Conservation (phyloP, 2,888 invertebrate genomes). For the Pseudoips prasinana region DNA sequence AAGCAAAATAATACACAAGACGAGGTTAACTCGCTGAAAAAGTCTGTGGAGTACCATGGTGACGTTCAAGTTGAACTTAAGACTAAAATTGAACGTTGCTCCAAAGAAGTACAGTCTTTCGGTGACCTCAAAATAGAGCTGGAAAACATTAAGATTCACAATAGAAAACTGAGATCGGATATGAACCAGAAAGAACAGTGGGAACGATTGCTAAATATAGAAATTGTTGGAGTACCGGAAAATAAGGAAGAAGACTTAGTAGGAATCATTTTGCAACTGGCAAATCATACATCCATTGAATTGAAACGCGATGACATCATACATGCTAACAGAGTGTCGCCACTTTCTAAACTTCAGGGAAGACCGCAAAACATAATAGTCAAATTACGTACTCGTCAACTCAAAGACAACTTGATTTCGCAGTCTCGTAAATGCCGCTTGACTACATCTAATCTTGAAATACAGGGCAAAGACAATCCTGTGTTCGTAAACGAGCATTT, state of each 20-base stretch:
- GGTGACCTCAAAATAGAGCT: no score
- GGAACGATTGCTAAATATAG: no score
- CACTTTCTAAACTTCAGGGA: background rate
- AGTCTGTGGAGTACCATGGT: background rate
- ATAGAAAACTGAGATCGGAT: no score
- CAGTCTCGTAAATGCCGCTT: background rate
- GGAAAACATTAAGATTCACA: no score
- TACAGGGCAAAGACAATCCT: background rate
- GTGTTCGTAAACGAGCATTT: slow-evolving; percentile 1
- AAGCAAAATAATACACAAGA: background rate
- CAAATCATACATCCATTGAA: background rate
- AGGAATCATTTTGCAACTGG: background rate
- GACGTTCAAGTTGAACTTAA: background rate
- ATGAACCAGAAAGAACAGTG: background rate
- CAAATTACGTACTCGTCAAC: background rate
- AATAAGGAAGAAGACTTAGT: no score
- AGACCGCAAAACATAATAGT: slow-evolving; percentile 1
- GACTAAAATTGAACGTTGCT: background rate
- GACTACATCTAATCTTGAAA: background rate
- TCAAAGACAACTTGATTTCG: background rate
- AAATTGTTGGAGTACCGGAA: no score
- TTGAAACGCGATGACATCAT: no score
- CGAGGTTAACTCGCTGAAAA: background rate
- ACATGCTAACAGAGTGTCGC: background rate
- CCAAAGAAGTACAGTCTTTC: background rate